Conservation (phyloP, 30 jellyfish, hydroid and myxozoan species). For the Turritopsis dohrnii region DNA sequence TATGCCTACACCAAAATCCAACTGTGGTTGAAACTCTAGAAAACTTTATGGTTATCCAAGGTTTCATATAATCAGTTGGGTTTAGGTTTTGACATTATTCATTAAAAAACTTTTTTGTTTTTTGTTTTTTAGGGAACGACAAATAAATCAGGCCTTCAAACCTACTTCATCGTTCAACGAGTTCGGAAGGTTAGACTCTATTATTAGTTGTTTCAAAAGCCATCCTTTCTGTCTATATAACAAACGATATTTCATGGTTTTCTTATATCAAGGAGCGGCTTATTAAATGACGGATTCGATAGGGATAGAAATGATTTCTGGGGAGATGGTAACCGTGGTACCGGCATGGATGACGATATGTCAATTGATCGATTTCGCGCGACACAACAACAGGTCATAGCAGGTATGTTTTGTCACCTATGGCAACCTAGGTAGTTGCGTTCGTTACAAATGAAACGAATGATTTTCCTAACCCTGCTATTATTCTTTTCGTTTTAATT, state of each 20-base stretch:
- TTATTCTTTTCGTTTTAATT: too few species aligned
- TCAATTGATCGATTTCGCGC: slow-evolving; percentile 27
- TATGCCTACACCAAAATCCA: too few species aligned
- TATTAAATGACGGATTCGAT: slow-evolving; percentile 66
- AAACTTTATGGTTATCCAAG: too few species aligned
- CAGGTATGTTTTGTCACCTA: slow-evolving; percentile 49
- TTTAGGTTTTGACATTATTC: too few species aligned
- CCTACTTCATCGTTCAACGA: slow-evolving; percentile 49
- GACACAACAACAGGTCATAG: slow-evolving; percentile 44
- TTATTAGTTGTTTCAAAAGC: neutral
- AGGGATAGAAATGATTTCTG: slow-evolving; percentile 26
- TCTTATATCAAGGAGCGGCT: slow-evolving; percentile 45
- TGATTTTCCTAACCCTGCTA: too few species aligned
- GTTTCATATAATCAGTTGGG: too few species aligned
- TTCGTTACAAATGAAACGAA: too few species aligned
- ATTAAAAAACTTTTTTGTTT: too few species aligned
- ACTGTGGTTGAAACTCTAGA: too few species aligned
- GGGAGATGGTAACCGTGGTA: slow-evolving; percentile 48
- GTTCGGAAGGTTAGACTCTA: neutral
- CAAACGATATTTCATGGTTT: neutral
- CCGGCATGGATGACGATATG: slow-evolving; percentile 30
- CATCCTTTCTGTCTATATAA: too few species aligned
- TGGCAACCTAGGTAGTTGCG: too few species aligned
- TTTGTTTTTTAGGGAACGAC: slow-evolving; percentile 33
- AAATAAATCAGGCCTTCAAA: slow-evolving; percentile 63